phyloP scores from a whole-genome alignment of 1,140 invertebrate species.

The Adelges cooleyi region DNA sequence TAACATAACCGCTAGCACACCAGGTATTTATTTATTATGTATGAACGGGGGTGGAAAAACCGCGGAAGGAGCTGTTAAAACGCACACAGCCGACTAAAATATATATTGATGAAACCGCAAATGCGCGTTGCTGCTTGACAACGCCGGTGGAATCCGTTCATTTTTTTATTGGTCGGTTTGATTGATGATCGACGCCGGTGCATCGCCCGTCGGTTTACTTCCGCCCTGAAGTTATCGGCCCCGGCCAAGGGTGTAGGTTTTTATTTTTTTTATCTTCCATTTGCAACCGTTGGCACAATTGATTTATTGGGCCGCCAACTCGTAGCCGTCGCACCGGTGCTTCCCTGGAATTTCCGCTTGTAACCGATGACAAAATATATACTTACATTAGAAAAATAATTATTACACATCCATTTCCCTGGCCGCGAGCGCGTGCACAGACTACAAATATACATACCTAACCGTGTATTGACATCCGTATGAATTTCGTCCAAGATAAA shows the following conservation, averaged over 20 bases:
- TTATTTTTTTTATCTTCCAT: constrained; percentile 2
- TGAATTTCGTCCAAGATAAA: too few species aligned
- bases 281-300: constrained; percentile 1
- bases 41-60: neutral
- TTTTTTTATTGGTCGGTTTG: constrained; percentile 2
- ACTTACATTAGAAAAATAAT: constrained; percentile 14
- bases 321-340: neutral
- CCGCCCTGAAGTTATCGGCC: constrained; percentile 1
- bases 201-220: too few species aligned
- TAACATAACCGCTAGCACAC: too few species aligned
- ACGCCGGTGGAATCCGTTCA: neutral
- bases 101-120: neutral
- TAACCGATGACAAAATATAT: constrained; percentile 2
- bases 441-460: too few species aligned
- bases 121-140: neutral
- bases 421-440: neutral
- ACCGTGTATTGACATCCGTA: too few species aligned
- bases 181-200: constrained; percentile 11
- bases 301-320: constrained; percentile 8
- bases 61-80: neutral
- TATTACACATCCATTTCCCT: neutral
- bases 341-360: neutral
- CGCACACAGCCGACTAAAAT: neutral
- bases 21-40: too few species aligned
- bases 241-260: neutral